phyloP scores from a whole-genome alignment of 2,113 vertebrate species.

The Strix aluco region DNA sequence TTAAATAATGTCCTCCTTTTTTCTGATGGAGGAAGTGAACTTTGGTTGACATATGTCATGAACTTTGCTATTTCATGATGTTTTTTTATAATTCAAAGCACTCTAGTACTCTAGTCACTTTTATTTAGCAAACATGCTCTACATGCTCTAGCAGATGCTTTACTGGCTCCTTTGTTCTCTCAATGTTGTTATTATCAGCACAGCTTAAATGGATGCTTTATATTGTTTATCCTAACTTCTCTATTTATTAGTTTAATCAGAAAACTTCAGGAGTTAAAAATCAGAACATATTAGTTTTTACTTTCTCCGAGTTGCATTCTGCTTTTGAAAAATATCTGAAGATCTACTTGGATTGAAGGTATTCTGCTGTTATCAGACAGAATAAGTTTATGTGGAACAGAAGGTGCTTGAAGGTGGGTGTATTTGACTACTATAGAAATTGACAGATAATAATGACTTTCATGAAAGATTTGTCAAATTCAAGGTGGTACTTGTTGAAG shows the following conservation, averaged over 20 bases:
- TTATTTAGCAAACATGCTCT: neutral
- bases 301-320: neutral
- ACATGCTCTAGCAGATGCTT: neutral
- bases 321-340: neutral
- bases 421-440: neutral
- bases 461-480: neutral
- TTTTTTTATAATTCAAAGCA: neutral
- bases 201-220: neutral
- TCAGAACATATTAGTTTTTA: neutral
- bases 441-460: neutral
- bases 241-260: neutral
- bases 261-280: neutral
- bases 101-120: neutral
- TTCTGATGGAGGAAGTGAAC: neutral
- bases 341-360: neutral
- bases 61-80: neutral
- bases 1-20: neutral
- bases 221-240: neutral
- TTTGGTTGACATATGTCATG: rapidly evolving
- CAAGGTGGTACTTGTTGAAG: neutral
- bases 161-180: neutral
- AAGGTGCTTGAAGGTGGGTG: neutral
- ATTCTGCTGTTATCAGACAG: neutral
- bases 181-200: neutral
- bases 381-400: neutral